Evolutionary conservation across 2,113 vertebrate species (phyloP).

Genomic region (Protobothrops mucrosquamatus): DNA sequence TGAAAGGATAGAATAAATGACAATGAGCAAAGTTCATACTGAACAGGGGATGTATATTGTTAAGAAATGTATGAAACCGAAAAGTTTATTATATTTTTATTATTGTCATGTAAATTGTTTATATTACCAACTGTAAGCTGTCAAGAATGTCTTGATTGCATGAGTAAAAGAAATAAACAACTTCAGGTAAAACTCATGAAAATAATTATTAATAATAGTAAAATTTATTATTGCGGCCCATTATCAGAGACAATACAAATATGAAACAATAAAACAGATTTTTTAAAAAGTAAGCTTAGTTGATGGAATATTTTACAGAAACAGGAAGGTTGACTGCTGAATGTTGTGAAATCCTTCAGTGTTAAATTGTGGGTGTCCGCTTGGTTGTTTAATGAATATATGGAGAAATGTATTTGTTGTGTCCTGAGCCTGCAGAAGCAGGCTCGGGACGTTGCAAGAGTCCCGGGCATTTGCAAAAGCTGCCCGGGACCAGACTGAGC

Average conservation of each 20-base stretch:
- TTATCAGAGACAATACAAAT: neutral
- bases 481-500: too few species aligned
- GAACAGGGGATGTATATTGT: neutral
- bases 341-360: neutral
- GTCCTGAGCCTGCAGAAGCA: too few species aligned
- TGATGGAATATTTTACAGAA: neutral
- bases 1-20: neutral
- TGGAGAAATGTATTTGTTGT: neutral
- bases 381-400: neutral
- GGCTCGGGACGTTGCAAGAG: too few species aligned
- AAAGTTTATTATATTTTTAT: neutral
- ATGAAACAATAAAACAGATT: neutral
- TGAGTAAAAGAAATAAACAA: neutral
- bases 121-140: neutral
- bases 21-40: neutral
- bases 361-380: neutral
- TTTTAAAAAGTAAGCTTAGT: neutral
- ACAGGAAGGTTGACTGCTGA: neutral
- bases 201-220: neutral
- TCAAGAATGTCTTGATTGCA: neutral
- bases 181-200: neutral
- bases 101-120: neutral
- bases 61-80: neutral
- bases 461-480: too few species aligned
- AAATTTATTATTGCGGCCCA: neutral